phyloP scores from a whole-genome alignment of 2,113 vertebrate genomes.

The Paraplagusia blochii region DNA sequence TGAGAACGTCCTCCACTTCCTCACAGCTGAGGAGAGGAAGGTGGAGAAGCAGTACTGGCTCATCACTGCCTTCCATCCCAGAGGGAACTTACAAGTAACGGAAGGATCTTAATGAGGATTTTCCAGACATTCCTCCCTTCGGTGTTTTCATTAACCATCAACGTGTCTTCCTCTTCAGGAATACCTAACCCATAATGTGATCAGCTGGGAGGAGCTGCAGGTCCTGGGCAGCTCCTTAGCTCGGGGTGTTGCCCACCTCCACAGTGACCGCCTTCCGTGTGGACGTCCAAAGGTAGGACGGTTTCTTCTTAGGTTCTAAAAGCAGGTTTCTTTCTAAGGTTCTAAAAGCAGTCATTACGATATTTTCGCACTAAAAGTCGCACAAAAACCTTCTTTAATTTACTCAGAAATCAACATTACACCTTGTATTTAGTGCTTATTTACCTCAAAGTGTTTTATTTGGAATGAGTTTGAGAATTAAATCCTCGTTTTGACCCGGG shows the following conservation, averaged over 20 bases:
- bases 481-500: no score
- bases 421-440: no score
- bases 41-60: conserved; percentile 91
- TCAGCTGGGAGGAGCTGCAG: conserved; percentile 91
- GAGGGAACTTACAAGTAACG: conserved; percentile 81
- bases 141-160: no score
- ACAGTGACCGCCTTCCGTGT: conserved; percentile 87
- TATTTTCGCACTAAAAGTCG: no score
- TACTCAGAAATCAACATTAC: no score
- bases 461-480: no score
- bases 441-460: no score
- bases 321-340: no score
- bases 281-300: conserved; percentile 81
- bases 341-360: no score
- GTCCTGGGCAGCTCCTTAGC: conserved; percentile 85
- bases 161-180: conserved; percentile 75
- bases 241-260: conserved; percentile 87
- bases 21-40: conserved; percentile 90
- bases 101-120: no score
- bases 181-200: conserved; percentile 81
- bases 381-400: no score
- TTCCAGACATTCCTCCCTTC: no score
- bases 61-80: conserved; percentile 90
- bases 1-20: conserved; percentile 89
- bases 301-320: not conserved